Evolutionary conservation across 2,113 vertebrate genomes (phyloP), one percentile per base, ranked within the genome.

Genomic region (Plestiodon gilberti): DNA sequence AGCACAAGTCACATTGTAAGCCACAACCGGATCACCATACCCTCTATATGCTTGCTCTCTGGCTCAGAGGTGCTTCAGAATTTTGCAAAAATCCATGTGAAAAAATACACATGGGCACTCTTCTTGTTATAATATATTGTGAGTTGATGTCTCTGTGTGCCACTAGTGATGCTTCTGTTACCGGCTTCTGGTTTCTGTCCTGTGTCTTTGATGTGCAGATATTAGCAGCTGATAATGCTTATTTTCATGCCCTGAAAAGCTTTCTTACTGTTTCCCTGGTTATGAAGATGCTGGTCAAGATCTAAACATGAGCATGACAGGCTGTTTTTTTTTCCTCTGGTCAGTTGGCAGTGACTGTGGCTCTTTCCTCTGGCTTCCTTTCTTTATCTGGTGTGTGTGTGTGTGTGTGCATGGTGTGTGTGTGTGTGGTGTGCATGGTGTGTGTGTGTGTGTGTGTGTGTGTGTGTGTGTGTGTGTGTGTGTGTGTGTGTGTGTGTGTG

Each of bases 351-450:
- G 20, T 48, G 43, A 48, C 43, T 48, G 78, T 17, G 9, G 22
- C 28, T 33, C 80, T 83, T 89, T 81, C 79, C 88, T 92, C 90
- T 89, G 74, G 76, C 73, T 85, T 87, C 87, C 87, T 83, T 79
- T 91, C 88, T 92, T 86, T 83, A 81, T 52, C 1, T 71, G n/a
- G n/a, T 70, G 10, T 69, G n/a, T 55, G 22, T 71, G 65, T 48
- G 17, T 28, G 14, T 59, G 43, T 38, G 22, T 23, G 20, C n/a
- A n/a, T n/a, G n/a, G 30, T n/a, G 33, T 35, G 17, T 22, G 14
- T 33, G 55, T 15, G 33, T 15, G 35, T 22, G 5, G 55, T 33
- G 33, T 33, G n/a, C n/a, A n/a, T n/a, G n/a, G 22, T 38, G 5
- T 69, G 67, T 33, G 13, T 35, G 6, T 9, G 57, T 59, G n/a